A percentile compares a stretch with the other conserved stretches of the same genome.
phyloP scores from a whole-genome alignment of 2,797 vertebrate species.

The Trachurus trachurus region DNA sequence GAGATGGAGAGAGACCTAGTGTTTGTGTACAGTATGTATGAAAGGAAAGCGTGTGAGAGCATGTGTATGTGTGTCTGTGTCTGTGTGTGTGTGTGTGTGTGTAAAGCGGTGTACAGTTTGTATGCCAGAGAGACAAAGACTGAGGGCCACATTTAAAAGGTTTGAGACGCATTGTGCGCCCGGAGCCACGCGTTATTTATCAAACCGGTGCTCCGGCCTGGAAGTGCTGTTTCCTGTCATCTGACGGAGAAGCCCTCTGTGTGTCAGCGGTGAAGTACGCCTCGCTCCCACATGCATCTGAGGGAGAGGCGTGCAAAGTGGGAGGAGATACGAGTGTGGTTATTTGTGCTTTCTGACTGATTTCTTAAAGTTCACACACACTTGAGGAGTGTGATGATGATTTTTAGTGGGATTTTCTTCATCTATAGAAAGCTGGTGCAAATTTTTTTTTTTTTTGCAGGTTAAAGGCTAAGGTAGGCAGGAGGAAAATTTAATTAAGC shows the following conservation, averaged over 20 bases:
- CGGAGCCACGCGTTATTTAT: conserved; percentile 51
- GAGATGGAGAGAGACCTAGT: conserved; percentile 46
- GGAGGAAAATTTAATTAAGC: conserved; percentile 66
- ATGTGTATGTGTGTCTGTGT: background rate
- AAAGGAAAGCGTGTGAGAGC: conserved; percentile 22
- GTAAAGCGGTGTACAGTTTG: conserved; percentile 26
- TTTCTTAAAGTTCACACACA: conserved; percentile 38
- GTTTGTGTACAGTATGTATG: conserved; percentile 32
- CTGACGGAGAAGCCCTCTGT: conserved; percentile 48
- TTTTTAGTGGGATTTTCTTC: conserved; percentile 1
- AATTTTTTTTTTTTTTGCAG: conserved; percentile 11
- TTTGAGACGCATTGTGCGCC: conserved; percentile 37
- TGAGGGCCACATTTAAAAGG: conserved; percentile 52
- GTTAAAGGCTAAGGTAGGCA: conserved; percentile 58
- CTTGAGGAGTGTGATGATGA: conserved; percentile 6
- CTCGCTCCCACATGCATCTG: conserved; percentile 32
- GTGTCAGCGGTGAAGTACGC: conserved; percentile 34
- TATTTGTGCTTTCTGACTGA: conserved; percentile 5
- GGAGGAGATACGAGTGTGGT: conserved; percentile 48
- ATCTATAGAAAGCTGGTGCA: conserved; percentile 28
- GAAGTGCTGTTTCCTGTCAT: conserved; percentile 64
- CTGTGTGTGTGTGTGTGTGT: conserved; percentile 9
- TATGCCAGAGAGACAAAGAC: conserved; percentile 54
- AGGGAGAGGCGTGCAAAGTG: conserved; percentile 42
- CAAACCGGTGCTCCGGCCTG: conserved; percentile 48